Evolutionary conservation across 2,113 vertebrate genomes (phyloP), one percentile per base, ranked within the genome.

Genomic region (Thymallus thymallus): DNA sequence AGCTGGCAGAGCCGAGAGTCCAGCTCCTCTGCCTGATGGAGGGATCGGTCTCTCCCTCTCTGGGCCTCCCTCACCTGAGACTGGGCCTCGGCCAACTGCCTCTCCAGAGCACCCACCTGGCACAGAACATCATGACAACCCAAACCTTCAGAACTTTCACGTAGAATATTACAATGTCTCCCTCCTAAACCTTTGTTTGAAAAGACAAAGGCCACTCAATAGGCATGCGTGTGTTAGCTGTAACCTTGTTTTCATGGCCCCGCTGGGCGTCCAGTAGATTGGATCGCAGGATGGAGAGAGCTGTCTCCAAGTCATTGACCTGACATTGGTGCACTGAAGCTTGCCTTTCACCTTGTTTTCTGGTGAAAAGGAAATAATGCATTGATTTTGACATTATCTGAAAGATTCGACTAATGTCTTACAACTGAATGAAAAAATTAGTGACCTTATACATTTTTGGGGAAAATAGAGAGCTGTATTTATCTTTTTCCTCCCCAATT

Each of bases 41-140:
- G 83, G 46, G 51, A 74, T 65, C 77, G 83, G 13, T 90, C 85
- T 60, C 83, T 85, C 41, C 93, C 90, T n/a, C 75, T 89, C 24
- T 86, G 88, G 30, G 82, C 81, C 41, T 89, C 90, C 9, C 78
- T 76, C n/a, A 88, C 73, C 75, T 93, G 86, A 1, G 80, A 91
- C 48, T 56, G 74, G 84, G 83, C 84, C 22, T 84, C 72, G 41
- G 82, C 76, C 26, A 95, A 79, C 75, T 91, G 83, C 64, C 93
- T 89, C 77, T 94, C 88, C 71, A 96, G 81, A 41, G 82, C 88
- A 81, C 85, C 66, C 58, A 93, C 88, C 94, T 95, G 67, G 12
- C 10, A 76, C 24, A 30, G 23, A 75, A 23, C 20, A 41, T n/a
- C 35, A 61, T n/a, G 58, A 46, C 32, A 68, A 51, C 20, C n/a